Conservation (phyloP, 2,797 vertebrate species). For the Microctenopoma steveboyesi region DNA sequence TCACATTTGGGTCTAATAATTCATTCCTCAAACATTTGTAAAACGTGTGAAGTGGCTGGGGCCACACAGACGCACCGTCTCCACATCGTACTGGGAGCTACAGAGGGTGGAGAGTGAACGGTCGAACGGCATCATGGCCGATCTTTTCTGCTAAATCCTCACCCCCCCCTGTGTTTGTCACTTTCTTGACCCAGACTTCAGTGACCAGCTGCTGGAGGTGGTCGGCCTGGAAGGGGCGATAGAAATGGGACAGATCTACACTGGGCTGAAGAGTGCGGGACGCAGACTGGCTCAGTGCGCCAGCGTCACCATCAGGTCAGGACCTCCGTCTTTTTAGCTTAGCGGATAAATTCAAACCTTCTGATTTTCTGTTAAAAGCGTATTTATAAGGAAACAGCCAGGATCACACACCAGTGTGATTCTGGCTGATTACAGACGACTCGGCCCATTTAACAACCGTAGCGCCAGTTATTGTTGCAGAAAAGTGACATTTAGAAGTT, state of each 20-base stretch:
- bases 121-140: too few relatives aligned
- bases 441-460: slow-evolving; percentile 39
- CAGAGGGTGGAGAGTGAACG: too few relatives aligned
- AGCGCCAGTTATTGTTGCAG: slow-evolving; percentile 35
- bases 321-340: slow-evolving; percentile 1
- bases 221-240: slow-evolving; percentile 95
- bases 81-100: too few relatives aligned
- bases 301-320: slow-evolving; percentile 91
- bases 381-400: too few relatives aligned
- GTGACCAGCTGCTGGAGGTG: slow-evolving; percentile 88
- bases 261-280: slow-evolving; percentile 94
- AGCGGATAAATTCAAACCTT: background rate
- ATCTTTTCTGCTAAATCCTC: too few relatives aligned
- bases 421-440: too few relatives aligned
- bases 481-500: slow-evolving; percentile 47
- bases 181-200: slow-evolving; percentile 75
- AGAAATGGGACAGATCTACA: slow-evolving; percentile 99
- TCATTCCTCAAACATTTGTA: slow-evolving; percentile 30
- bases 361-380: too few relatives aligned
- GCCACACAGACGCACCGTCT: background rate
- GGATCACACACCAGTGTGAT: too few relatives aligned
- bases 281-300: slow-evolving; percentile 93
- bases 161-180: slow-evolving; percentile 3
- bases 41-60: slow-evolving; percentile 28
- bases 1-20: slow-evolving; percentile 27